These are phyloP conservation scores for Heterocephalus glaber DNA, from an alignment of 2,113 vertebrate genomes.

Conservation along the genomic window DNA sequence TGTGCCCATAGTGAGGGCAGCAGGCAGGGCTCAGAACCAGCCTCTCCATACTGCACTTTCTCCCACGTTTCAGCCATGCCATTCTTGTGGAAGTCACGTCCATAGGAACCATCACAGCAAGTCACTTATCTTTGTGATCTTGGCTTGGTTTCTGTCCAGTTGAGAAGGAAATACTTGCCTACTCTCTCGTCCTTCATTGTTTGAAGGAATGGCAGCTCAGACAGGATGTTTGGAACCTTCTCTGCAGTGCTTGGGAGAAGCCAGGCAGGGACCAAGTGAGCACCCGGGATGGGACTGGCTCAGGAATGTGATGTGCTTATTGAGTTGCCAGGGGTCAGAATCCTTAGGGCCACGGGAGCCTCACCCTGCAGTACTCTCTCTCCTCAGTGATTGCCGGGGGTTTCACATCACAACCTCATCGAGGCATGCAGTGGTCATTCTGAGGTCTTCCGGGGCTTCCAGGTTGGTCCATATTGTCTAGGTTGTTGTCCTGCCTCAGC, in stretches of 20 bases:
- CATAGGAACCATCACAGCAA: background rate
- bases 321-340: background rate
- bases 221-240: no score
- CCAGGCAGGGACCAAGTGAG: background rate
- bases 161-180: background rate
- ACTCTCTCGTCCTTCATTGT: background rate
- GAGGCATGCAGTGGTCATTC: accelerated
- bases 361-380: background rate
- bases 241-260: background rate
- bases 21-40: no score
- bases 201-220: background rate
- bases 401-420: background rate
- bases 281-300: background rate
- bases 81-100: background rate
- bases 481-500: background rate
- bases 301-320: accelerated
- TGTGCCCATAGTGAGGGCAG: background rate
- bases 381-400: background rate
- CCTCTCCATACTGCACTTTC: background rate
- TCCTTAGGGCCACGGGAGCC: accelerated
- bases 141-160: background rate
- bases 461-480: background rate
- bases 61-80: background rate
- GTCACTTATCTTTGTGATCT: background rate
- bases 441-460: background rate